Evolutionary conservation across 2,888 invertebrate genomes (phyloP).

Genomic region (Gandaritis pyraliata): DNA sequence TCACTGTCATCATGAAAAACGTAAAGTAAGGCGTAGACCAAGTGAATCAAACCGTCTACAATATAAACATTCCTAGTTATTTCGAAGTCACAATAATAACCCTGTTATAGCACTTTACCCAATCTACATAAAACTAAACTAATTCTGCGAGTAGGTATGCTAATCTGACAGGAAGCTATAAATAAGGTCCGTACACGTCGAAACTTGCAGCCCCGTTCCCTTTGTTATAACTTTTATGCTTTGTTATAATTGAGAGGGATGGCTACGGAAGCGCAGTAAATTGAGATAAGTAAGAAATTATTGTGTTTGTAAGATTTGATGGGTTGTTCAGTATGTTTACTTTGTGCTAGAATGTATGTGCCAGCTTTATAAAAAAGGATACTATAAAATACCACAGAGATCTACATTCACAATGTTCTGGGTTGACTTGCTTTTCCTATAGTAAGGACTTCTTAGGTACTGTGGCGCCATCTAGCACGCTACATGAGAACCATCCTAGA

Average conservation of each 20-base stretch:
- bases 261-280: slow-evolving; percentile 17
- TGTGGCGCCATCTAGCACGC: too few species aligned
- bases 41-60: neutral
- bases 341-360: neutral
- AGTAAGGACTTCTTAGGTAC: too few species aligned
- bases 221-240: slow-evolving; percentile 63
- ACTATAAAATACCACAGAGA: too few species aligned
- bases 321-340: neutral
- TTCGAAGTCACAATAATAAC: slow-evolving; percentile 14
- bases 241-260: slow-evolving; percentile 56
- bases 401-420: too few species aligned
- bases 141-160: slow-evolving; percentile 48
- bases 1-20: too few species aligned
- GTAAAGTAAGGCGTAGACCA: neutral
- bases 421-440: too few species aligned
- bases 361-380: too few species aligned
- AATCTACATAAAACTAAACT: slow-evolving; percentile 32
- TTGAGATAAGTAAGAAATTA: slow-evolving; percentile 21
- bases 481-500: too few species aligned
- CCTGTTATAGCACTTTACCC: slow-evolving; percentile 19
- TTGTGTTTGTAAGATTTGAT: slow-evolving; percentile 9
- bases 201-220: slow-evolving; percentile 55
- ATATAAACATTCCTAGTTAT: slow-evolving; percentile 11
- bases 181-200: slow-evolving; percentile 58
- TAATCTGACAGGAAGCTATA: slow-evolving; percentile 64